Percentiles rank a stretch among this genome's conserved stretches.
These are phyloP conservation scores for Ferdinandea cuprea DNA, from an alignment of 2,888 invertebrate genomes.

Conservation along the genomic window DNA sequence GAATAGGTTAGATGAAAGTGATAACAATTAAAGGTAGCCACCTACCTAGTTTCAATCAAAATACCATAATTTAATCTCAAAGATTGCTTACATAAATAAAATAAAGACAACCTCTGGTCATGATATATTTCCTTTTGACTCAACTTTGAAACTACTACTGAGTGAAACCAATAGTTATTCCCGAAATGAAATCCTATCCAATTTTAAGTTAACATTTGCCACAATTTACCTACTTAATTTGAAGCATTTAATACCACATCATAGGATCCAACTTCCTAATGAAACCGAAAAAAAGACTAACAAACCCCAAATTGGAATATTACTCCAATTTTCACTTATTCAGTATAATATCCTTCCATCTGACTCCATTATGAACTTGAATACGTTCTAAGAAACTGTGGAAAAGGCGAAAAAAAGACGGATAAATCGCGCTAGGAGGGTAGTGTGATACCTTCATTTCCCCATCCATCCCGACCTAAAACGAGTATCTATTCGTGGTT, in stretches of 20 bases:
- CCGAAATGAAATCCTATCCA: not conserved
- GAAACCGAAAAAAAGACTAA: slow-evolving; percentile 12
- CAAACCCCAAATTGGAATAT: slow-evolving; percentile 66
- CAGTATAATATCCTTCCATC: slow-evolving; percentile 53
- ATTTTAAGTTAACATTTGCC: not conserved
- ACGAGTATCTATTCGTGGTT: slow-evolving; percentile 36
- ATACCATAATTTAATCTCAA: no score
- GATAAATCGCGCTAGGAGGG: no score
- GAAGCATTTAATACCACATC: slow-evolving; percentile 17
- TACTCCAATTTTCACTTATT: slow-evolving; percentile 70
- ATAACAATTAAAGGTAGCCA: no score
- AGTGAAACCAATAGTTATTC: no score
- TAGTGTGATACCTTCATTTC: no score
- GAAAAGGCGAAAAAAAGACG: slow-evolving; percentile 23
- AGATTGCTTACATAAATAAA: no score
- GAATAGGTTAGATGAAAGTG: no score
- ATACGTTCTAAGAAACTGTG: slow-evolving; percentile 39
- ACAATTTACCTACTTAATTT: not conserved
- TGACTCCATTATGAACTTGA: slow-evolving; percentile 65
- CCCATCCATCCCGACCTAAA: slow-evolving; percentile 37
- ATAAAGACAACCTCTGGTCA: no score
- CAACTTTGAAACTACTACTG: no score
- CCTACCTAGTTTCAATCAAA: no score
- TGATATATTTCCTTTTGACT: no score
- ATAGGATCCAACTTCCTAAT: not conserved